Evolutionary conservation across 1,140 invertebrate genomes (phyloP).

Genomic region (Drosophila azteca): DNA sequence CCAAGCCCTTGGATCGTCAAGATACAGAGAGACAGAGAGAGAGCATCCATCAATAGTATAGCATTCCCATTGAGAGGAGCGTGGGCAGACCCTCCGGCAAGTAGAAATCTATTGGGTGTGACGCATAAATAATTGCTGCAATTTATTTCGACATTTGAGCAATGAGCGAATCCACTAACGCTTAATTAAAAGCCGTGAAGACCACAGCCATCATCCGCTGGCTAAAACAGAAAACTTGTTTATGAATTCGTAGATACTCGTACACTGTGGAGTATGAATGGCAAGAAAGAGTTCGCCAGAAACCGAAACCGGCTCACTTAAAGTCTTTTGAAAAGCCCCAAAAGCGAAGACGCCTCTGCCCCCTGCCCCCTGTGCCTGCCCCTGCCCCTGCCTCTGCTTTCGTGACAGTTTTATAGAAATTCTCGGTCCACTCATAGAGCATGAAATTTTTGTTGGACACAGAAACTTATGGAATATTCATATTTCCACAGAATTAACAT

Average conservation of each 20-base stretch:
- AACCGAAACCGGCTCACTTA: constrained; percentile 48
- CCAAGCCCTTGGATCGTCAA: constrained; percentile 2
- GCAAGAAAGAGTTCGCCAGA: constrained; percentile 26
- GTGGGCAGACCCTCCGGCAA: constrained; percentile 25
- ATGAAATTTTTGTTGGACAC: constrained; percentile 42
- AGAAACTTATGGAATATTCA: constrained; percentile 38
- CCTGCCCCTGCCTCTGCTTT: neutral
- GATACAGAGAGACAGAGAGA: neutral
- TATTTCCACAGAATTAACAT: constrained; percentile 56
- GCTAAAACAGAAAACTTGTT: constrained; percentile 60
- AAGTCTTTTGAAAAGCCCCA: constrained; percentile 10
- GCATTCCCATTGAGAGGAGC: constrained; percentile 25
- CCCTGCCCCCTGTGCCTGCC: neutral
- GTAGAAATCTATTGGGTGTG: constrained; percentile 69
- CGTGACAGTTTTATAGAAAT: constrained; percentile 40
- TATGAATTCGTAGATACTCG: constrained; percentile 46
- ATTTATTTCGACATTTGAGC: constrained; percentile 69
- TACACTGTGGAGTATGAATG: constrained; percentile 7
- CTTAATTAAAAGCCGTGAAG: constrained; percentile 74
- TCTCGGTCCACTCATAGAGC: constrained; percentile 31
- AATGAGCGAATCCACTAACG: constrained; percentile 63
- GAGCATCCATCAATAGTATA: constrained; percentile 52
- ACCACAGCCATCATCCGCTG: constrained; percentile 36
- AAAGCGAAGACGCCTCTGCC: constrained; percentile 2
- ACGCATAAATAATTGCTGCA: constrained; percentile 74